Evolutionary conservation across 2,113 vertebrate species (phyloP).

Genomic region (Formicarius rufipectus): DNA sequence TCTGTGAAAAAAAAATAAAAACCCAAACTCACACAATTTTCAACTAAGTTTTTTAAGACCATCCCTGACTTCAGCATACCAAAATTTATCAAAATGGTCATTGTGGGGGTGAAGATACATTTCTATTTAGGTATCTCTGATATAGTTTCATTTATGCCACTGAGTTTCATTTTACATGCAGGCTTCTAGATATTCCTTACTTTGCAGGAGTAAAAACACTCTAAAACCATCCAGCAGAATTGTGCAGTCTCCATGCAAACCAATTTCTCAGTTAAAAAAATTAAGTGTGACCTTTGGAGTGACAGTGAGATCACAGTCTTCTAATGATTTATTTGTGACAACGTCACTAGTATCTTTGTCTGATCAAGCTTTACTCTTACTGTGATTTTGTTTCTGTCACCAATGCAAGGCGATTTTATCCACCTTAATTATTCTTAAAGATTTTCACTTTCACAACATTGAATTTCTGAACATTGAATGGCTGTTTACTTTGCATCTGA

Average conservation of each 20-base stretch:
- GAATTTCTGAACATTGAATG: constrained; percentile 47
- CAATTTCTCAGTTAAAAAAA: not conserved
- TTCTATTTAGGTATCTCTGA: not conserved
- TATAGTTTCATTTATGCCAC: not conserved
- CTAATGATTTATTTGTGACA: constrained; percentile 7
- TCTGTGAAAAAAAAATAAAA: not conserved
- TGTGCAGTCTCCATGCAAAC: not conserved
- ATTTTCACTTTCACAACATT: constrained; percentile 45
- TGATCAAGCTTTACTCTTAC: not conserved
- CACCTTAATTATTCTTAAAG: constrained; percentile 50
- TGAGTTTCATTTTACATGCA: not conserved
- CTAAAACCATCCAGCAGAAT: not conserved
- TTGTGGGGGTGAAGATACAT: not conserved
- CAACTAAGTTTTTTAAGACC: not conserved
- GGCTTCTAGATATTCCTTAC: not conserved
- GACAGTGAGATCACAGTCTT: not conserved
- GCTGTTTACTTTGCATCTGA: constrained; percentile 8
- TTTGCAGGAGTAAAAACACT: not conserved
- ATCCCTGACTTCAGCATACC: not conserved
- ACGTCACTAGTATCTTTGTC: not conserved
- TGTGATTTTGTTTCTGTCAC: constrained; percentile 37
- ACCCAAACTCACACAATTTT: not conserved
- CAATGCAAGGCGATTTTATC: constrained; percentile 13
- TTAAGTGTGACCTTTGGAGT: not conserved
- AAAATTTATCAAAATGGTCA: not conserved